Conservation (phyloP, 2,888 invertebrate species). For the Caradrina clavipalpis region DNA sequence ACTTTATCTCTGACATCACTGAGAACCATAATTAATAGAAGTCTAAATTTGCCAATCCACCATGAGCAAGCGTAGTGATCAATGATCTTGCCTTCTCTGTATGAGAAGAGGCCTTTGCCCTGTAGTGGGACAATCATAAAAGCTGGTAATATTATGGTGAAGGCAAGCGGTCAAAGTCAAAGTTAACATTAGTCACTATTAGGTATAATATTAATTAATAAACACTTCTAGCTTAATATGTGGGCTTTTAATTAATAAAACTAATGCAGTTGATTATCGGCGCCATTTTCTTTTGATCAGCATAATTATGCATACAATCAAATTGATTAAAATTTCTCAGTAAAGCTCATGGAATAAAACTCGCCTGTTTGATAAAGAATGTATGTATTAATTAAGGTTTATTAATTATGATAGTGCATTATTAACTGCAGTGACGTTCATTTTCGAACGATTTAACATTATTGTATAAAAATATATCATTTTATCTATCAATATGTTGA, state of each 20-base stretch:
- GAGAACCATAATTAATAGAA: no score
- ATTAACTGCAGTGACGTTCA: conserved; percentile 39
- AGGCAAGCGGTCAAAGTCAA: no score
- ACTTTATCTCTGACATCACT: no score
- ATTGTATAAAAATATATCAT: conserved; percentile 10
- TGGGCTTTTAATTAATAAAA: neutral
- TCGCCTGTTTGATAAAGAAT: neutral
- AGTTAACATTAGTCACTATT: no score
- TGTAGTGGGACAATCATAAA: no score
- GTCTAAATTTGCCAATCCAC: no score
- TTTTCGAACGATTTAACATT: neutral
- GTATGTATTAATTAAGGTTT: neutral
- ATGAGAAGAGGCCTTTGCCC: no score
- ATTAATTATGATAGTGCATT: conserved; percentile 37
- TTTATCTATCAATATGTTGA: conserved; percentile 23
- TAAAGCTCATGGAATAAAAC: neutral
- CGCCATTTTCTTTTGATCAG: neutral
- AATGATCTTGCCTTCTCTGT: no score
- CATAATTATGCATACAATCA: neutral
- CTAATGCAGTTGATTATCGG: neutral
- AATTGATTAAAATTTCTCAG: conserved; percentile 2
- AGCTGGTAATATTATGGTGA: no score
- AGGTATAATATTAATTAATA: no score
- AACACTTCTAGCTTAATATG: neutral
- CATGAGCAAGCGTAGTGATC: no score